Base-by-base conservation (phyloP, 2,797 vertebrate species). In the Danio albolineatus region DNA sequence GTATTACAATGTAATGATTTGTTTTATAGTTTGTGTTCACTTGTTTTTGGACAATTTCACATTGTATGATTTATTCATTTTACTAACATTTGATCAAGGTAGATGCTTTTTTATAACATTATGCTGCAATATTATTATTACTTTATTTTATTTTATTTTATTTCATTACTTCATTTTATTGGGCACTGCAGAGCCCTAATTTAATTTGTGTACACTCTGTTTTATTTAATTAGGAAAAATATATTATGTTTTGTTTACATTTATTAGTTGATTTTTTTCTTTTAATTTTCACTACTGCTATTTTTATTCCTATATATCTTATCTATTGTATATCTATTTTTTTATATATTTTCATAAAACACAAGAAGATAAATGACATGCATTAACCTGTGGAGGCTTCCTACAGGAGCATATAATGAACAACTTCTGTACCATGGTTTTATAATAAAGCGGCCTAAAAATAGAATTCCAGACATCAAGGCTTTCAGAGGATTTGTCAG, bases 361-460 rank as follows among this genome's bases (percentile, higher is more conserved):
- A 51, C 65, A n/a, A 10, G 6, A 38, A 4, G 66, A 10, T 38
- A n/a, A 36, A 38, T 53, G 48, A 28, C 48, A 53, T 39, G 28
- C 48, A 53, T 70, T 54, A 54, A 39, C 49, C 6, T 17, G 36
- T 70, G 48, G 36, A 19, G 28, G 13, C 28, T 39, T 70, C 36
- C 66, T 53, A 49, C 16, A 70, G 16, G 48, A 39, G 67, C 49
- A 70, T 16, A 70, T 13, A 19, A 17, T 70, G 4, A 70, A 53
- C 53, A 19, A 39, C 46, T 53, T 69, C 17, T 16, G 16, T 19
- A 39, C 17, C 49, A 17, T 7, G 6, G 28, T 39, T 41, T 54
- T 38, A 70, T 39, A 70, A 53, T 13, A 39, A 53, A n/a, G 16
- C 2, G 28, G n/a, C 8, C 67, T 70, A 51, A 54, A 54, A 41